phyloP scores from a whole-genome alignment of 1,140 invertebrate species.

The Camponotus vicinus region DNA sequence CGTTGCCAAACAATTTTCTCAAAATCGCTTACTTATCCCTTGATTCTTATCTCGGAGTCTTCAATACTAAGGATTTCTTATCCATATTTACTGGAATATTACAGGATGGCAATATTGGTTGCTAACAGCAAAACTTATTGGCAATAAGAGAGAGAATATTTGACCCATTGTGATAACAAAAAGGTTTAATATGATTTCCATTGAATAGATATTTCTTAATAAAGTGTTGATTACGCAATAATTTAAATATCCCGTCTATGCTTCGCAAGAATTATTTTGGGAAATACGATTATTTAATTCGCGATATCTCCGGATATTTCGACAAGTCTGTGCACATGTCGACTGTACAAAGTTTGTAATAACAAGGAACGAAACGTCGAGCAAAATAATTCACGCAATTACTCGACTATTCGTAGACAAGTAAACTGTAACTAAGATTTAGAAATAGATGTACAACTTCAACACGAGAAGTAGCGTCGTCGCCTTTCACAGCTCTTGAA shows the following conservation, averaged over 20 bases:
- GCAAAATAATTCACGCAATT: constrained; percentile 26
- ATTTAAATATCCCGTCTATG: not conserved
- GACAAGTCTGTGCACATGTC: not conserved
- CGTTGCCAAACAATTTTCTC: constrained; percentile 43
- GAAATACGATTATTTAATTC: not conserved
- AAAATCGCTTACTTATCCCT: constrained; percentile 39
- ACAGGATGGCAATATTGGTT: constrained; percentile 1
- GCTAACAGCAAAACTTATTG: not conserved
- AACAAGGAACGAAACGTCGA: not conserved
- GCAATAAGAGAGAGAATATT: not conserved
- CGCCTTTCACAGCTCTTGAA: not conserved
- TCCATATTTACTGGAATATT: constrained; percentile 13
- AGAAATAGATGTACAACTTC: constrained; percentile 1
- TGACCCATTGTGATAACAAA: not conserved
- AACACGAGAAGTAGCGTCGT: not conserved
- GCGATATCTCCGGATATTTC: not conserved
- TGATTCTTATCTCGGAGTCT: constrained; percentile 5
- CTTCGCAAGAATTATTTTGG: not conserved
- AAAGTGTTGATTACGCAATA: not conserved
- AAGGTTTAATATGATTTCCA: not conserved
- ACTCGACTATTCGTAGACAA: not conserved
- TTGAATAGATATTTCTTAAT: not conserved
- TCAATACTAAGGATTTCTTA: constrained; percentile 6
- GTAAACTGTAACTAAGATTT: constrained; percentile 19
- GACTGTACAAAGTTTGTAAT: not conserved